Percentiles rank a stretch among this genome's conserved stretches.
These are phyloP conservation scores for Phoeniculus purpureus DNA, from an alignment of 2,797 vertebrate genomes.

Conservation along the genomic window DNA sequence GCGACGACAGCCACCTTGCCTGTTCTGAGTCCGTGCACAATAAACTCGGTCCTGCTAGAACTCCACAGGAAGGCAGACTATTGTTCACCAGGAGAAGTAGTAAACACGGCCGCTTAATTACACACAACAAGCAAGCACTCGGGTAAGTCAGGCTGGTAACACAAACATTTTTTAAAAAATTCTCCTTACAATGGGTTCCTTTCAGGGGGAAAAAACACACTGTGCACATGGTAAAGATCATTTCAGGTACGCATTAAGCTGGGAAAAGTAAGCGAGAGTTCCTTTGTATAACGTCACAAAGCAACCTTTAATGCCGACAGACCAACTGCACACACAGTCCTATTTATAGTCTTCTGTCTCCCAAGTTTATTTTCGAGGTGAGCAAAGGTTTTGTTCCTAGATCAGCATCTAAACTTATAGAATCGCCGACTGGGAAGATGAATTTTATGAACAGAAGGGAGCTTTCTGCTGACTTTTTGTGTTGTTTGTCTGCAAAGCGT, in stretches of 20 bases:
- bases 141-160: conserved; percentile 33
- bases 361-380: conserved; percentile 64
- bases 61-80: conserved; percentile 73
- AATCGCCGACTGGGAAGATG: neutral
- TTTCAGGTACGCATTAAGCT: conserved; percentile 67
- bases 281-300: conserved; percentile 73
- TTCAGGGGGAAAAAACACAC: neutral
- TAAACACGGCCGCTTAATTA: conserved; percentile 77
- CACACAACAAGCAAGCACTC: conserved; percentile 56
- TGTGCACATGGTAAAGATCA: conserved; percentile 60
- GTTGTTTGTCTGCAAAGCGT: conserved; percentile 56
- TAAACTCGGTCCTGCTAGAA: conserved; percentile 77
- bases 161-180: conserved; percentile 60
- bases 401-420: conserved; percentile 50
- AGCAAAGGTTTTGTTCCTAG: conserved; percentile 50
- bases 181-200: conserved; percentile 53
- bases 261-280: conserved; percentile 66
- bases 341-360: conserved; percentile 76
- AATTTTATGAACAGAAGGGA: neutral
- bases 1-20: conserved; percentile 49
- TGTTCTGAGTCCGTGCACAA: conserved; percentile 30
- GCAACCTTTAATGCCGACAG: conserved; percentile 49
- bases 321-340: conserved; percentile 49
- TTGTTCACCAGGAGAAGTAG: conserved; percentile 75
- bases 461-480: neutral